These are phyloP conservation scores for Prunella fulvescens DNA, from an alignment of 2,113 vertebrate species.

Conservation along the genomic window DNA sequence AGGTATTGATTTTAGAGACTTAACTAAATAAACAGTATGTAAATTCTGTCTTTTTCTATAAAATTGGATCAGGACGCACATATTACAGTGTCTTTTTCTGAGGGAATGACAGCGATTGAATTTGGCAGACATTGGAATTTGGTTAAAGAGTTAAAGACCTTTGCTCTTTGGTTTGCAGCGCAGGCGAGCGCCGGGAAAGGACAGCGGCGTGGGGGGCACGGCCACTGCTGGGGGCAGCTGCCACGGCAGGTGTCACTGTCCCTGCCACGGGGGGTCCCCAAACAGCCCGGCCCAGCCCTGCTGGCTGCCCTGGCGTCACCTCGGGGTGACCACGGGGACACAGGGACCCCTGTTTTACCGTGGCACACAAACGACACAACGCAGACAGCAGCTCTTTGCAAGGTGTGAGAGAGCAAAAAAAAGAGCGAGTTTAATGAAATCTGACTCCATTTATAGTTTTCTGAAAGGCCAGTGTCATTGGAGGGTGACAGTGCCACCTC, in stretches of 20 bases:
- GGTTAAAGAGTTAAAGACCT: slow-evolving; percentile 99
- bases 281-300: neutral
- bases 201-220: slow-evolving; percentile 61
- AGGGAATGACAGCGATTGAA: slow-evolving; percentile 96
- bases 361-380: no score
- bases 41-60: slow-evolving; percentile 95
- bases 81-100: slow-evolving; percentile 89
- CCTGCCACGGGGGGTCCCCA: neutral
- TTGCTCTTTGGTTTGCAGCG: slow-evolving; percentile 89
- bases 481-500: no score
- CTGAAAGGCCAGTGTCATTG: no score
- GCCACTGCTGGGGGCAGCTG: neutral
- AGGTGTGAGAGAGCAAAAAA: no score
- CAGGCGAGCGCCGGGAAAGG: slow-evolving; percentile 73
- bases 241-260: neutral
- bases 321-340: neutral
- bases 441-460: no score
- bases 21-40: slow-evolving; percentile 99
- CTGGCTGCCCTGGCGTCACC: neutral
- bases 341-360: neutral
- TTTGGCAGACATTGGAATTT: slow-evolving; percentile 97
- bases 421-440: no score
- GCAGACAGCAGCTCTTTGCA: no score
- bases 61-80: slow-evolving; percentile 99
- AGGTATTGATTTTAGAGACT: slow-evolving; percentile 93